Base-by-base conservation (phyloP, 2,113 vertebrate genomes). In the Ictalurus furcatus region DNA sequence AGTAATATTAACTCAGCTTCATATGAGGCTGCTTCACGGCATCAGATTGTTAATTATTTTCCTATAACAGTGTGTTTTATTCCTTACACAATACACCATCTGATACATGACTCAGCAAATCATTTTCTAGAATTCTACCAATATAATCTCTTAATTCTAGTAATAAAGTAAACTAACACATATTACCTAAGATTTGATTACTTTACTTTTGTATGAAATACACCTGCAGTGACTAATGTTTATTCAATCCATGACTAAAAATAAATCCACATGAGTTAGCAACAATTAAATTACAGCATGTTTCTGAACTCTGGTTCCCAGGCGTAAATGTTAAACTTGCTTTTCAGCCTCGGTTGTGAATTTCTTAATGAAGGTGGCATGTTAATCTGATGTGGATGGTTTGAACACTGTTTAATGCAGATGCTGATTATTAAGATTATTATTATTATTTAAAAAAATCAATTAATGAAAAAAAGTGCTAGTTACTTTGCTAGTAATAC, bases 161-260 rank as follows among this genome's bases (percentile, higher is more conserved):
- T 23, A 44, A 40, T 4, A 48, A 44, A 14, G 21, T 78, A 52
- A 52, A 44, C 40, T 2, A 52, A 52, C 73, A 52, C 21, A 52
- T 6, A 44, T 28, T 52, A 52, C 48, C 14, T 52, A 37, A 76
- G 37, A 3, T 76, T 23, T 44, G 73, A 78, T 78, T 6, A 78
- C 44, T 52, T 78, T 52, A 78, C 74, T 28, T 78, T 52, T 25
- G 44, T 52, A 52, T 13, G 11, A 52, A 78, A 23, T 48, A 6
- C 74, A 78, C 74, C 74, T 78, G 40, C 74, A 78, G 44, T 78
- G 74, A 78, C 44, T 78, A 78, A 78, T 52, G 44, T 28, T 52
- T 52, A 78, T 48, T 78, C 9, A 78, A 28, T 28, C 74, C 74
- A 13, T 25, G 23, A 52, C 44, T 78, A 78, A 78, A 78, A 78